phyloP scores from a whole-genome alignment of 2,797 vertebrate species.

The Melanotaenia boesemani region DNA sequence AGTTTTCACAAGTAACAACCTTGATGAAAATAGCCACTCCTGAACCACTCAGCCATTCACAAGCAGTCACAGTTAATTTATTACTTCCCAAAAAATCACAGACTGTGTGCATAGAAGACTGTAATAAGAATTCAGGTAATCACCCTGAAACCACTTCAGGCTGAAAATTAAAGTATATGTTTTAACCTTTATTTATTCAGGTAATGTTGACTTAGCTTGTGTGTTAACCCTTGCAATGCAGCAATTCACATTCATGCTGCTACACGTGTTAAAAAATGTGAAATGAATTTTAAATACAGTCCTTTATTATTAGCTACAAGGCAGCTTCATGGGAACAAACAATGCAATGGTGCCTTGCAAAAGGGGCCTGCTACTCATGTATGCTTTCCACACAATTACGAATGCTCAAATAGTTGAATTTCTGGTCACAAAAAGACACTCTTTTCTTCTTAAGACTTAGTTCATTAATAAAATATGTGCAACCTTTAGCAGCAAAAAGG shows the following conservation, averaged over 20 bases:
- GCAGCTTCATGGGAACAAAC: slow-evolving; percentile 23
- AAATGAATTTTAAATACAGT: slow-evolving; percentile 12
- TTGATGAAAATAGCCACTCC: slow-evolving; percentile 40
- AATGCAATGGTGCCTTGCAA: slow-evolving; percentile 26
- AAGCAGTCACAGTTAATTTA: slow-evolving; percentile 4
- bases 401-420: slow-evolving; percentile 10
- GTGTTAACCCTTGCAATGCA: slow-evolving; percentile 22
- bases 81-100: slow-evolving; percentile 25
- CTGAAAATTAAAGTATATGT: slow-evolving; percentile 43
- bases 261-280: slow-evolving; percentile 28
- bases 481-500: no score
- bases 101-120: slow-evolving; percentile 7
- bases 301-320: slow-evolving; percentile 19
- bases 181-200: slow-evolving; percentile 48
- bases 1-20: slow-evolving; percentile 27
- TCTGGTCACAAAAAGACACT: not conserved
- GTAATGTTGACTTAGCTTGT: slow-evolving; percentile 23
- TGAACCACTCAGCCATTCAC: slow-evolving; percentile 41
- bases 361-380: slow-evolving; percentile 7
- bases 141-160: slow-evolving; percentile 27
- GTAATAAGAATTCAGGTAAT: slow-evolving; percentile 47
- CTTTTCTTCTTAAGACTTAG: not conserved
- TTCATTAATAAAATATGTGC: not conserved
- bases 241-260: slow-evolving; percentile 16
- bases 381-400: slow-evolving; percentile 10